These are phyloP conservation scores for Lasioglossum villosulum DNA, from an alignment of 2,888 invertebrate species.

Conservation along the genomic window DNA sequence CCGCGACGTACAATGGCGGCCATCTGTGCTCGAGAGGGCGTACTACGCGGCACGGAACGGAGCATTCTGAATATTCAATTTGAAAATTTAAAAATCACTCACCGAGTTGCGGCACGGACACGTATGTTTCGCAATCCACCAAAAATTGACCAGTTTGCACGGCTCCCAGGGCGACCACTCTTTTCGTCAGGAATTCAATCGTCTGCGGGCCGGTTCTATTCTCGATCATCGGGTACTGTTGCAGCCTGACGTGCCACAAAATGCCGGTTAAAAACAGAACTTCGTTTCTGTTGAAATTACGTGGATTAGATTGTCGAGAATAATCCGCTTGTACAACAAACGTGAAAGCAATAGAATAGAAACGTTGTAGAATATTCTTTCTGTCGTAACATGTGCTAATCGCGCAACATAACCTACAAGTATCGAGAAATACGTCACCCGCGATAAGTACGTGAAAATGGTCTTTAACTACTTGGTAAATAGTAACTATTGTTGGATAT, in stretches of 20 bases:
- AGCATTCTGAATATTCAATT: constrained; percentile 34
- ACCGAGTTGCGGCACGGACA: constrained; percentile 91
- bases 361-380: not conserved
- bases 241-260: constrained; percentile 86
- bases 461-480: not conserved
- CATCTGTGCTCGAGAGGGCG: constrained; percentile 48
- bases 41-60: constrained; percentile 35
- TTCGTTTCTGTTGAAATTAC: not conserved
- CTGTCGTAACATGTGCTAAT: constrained; percentile 19
- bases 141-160: constrained; percentile 94
- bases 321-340: not conserved
- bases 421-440: not conserved
- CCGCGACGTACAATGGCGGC: constrained; percentile 29
- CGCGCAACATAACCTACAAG: constrained; percentile 59
- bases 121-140: constrained; percentile 97
- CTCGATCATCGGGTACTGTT: constrained; percentile 94
- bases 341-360: not conserved
- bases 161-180: constrained; percentile 94
- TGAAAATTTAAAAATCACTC: constrained; percentile 70
- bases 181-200: constrained; percentile 94
- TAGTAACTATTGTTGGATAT: too few relatives aligned
- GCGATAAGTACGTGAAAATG: constrained; percentile 17
- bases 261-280: constrained; percentile 14
- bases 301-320: not conserved
- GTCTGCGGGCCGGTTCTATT: constrained; percentile 96